A percentile compares a stretch with the other conserved stretches of the same genome.
Conservation (phyloP, 1,140 invertebrate genomes). For the Panagrolaimus sp. region DNA sequence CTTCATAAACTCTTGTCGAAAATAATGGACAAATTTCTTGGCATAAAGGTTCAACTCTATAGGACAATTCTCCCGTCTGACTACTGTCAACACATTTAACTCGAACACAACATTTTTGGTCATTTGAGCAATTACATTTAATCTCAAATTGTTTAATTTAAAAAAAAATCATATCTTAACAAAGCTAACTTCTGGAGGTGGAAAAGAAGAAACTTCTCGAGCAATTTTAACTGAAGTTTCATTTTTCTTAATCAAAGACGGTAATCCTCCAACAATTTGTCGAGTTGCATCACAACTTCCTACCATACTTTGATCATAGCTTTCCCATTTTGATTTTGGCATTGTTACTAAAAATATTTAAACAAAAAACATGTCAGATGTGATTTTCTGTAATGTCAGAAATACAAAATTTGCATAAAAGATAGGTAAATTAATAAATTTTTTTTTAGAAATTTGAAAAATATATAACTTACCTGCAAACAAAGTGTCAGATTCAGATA, state of each 20-base stretch:
- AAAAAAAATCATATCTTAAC: too few relatives aligned
- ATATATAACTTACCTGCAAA: not conserved
- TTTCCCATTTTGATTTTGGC: not conserved
- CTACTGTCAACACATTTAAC: conserved; percentile 10
- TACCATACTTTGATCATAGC: not conserved
- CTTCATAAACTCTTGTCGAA: conserved; percentile 10
- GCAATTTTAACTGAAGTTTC: not conserved
- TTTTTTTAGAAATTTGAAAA: too few relatives aligned
- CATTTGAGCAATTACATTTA: not conserved
- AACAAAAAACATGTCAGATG: too few relatives aligned
- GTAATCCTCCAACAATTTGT: conserved; percentile 5
- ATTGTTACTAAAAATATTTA: not conserved
- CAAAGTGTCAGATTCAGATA: not conserved
- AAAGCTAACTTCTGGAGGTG: not conserved
- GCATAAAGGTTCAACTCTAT: conserved; percentile 1
- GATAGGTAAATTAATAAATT: too few relatives aligned
- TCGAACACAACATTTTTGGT: conserved; percentile 10
- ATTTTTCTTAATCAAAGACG: not conserved
- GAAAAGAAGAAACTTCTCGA: not conserved
- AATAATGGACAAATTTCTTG: conserved; percentile 9
- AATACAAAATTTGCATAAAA: too few relatives aligned
- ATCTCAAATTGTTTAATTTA: not conserved
- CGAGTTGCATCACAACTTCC: conserved; percentile 15
- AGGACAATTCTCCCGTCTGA: not conserved
- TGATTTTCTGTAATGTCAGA: too few relatives aligned